Conservation (phyloP, 2,113 vertebrate species). For the Oryzias woworae region DNA sequence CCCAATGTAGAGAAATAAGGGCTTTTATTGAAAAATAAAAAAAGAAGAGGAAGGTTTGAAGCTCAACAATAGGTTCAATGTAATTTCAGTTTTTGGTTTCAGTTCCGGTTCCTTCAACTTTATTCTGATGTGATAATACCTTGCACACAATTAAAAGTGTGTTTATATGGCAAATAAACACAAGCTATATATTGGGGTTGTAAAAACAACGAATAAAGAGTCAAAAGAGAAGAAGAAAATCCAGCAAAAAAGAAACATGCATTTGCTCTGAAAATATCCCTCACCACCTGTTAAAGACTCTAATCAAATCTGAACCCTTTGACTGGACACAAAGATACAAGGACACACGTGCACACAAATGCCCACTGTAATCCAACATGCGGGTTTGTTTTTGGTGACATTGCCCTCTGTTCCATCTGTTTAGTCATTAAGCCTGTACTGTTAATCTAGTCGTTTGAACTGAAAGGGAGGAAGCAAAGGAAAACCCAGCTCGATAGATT, state of each 20-base stretch:
- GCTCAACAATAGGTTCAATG: too few relatives aligned
- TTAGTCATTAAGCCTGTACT: conserved; percentile 58
- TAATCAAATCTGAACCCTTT: conserved; percentile 20
- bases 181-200: too few relatives aligned
- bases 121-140: too few relatives aligned
- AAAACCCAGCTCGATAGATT: conserved; percentile 1
- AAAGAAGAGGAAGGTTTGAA: too few relatives aligned
- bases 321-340: conserved; percentile 12
- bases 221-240: background rate
- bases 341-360: conserved; percentile 4
- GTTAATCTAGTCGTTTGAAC: conserved; percentile 54
- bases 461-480: conserved; percentile 20
- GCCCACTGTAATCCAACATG: conserved; percentile 38
- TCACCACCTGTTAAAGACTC: conserved; percentile 22
- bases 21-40: background rate
- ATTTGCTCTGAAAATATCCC: conserved; percentile 1
- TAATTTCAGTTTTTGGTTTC: too few relatives aligned
- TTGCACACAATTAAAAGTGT: too few relatives aligned
- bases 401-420: conserved; percentile 59
- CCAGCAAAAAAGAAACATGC: background rate
- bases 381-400: conserved; percentile 59
- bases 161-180: too few relatives aligned
- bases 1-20: background rate
- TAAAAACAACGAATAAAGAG: too few relatives aligned
- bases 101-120: too few relatives aligned